Evolutionary conservation across 2,888 invertebrate species (phyloP), one percentile per base, ranked within the genome.

Genomic region (Pheosia tremula): DNA sequence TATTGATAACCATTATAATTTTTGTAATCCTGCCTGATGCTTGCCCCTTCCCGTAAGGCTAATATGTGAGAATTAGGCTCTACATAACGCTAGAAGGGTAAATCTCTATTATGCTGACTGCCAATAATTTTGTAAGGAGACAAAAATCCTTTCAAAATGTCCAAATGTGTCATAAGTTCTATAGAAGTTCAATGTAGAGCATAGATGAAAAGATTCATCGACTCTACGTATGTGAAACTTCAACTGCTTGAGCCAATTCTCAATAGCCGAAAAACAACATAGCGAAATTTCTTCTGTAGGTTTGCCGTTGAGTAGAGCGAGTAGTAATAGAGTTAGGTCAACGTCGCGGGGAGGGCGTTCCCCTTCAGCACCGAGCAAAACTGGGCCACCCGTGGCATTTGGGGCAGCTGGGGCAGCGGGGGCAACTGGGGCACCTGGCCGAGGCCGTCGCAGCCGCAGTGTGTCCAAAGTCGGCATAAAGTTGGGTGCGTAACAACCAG

Each of bases 251-350:
- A 87, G 86, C 85, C 83, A 79, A 71, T 83, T 84, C 86, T 87
- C 84, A 76, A 57, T 68, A 82, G 83, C 79, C 80, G 79, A 72
- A 79, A 78, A 77, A 75, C 24, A 24, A 79, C 68, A 81, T 72
- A 85, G 86, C 82, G 82, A 83, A 80, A 79, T 86, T 89, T 91
- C 84, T 91, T 86, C 89, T 91, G 89, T 95, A 92, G 95, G 95
- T 89, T 95, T 95, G 89, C 94, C 95, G 93, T 95, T 95, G 91
- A 95, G 95, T 92, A 95, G 94, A 88, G 94, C 94, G 74, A 89
- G 92, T 87, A 94, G 94, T 91, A 93, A 91, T 91, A 94, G 95
- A 82, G 91, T 94, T 87, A 94, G 94, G 86, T 93, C 95, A 69
- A 85, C 94, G 67, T 90, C 94, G 69, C 87, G 92, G 75, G 92